phyloP scores from a whole-genome alignment of 2,113 vertebrate genomes.

The Myrmophylax atrothorax region DNA sequence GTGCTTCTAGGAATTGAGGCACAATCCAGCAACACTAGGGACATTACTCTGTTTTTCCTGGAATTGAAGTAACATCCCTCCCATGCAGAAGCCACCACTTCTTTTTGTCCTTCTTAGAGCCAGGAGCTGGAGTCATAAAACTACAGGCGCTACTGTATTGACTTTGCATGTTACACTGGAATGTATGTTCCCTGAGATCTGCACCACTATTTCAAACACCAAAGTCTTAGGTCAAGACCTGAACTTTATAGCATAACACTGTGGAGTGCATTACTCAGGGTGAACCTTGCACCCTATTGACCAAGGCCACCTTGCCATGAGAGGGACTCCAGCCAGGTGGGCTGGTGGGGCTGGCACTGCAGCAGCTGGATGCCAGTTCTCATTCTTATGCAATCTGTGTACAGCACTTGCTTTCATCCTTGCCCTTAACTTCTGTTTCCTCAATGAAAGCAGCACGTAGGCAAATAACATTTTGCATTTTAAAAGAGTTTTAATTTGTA shows the following conservation, averaged over 20 bases:
- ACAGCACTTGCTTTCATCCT: not conserved
- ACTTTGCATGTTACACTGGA: not conserved
- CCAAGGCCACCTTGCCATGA: not conserved
- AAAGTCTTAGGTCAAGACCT: not conserved
- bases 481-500: slow-evolving; percentile 63
- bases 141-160: not conserved
- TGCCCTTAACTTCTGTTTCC: slow-evolving; percentile 21
- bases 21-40: slow-evolving; percentile 12
- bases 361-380: not conserved
- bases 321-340: not conserved
- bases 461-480: slow-evolving; percentile 63
- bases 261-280: not conserved
- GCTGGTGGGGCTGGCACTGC: not conserved
- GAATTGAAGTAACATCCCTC: not conserved
- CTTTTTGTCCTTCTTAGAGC: not conserved
- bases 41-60: not conserved
- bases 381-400: slow-evolving; percentile 17
- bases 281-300: not conserved
- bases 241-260: not conserved
- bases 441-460: slow-evolving; percentile 36
- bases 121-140: not conserved
- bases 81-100: not conserved
- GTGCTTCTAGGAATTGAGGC: not conserved
- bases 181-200: not conserved
- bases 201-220: not conserved